A percentile compares a stretch with the other conserved stretches of the same genome.
Conservation (phyloP, 2,113 vertebrate species). For the Scalopus aquaticus region DNA sequence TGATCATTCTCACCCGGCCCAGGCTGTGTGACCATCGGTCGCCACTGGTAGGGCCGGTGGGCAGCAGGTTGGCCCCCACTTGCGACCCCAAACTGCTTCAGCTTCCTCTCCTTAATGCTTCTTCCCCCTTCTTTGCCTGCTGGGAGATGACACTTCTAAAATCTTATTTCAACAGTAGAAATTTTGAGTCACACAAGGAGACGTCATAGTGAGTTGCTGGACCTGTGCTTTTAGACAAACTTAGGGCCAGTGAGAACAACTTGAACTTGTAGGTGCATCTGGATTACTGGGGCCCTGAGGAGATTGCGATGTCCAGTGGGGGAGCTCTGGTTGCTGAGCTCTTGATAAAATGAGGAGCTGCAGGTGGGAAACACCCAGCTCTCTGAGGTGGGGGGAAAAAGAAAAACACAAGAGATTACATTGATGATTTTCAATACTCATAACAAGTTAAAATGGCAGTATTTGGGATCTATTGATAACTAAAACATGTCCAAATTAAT, state of each 20-base stretch:
- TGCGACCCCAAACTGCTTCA: not conserved
- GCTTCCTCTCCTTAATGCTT: not conserved
- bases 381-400: not conserved
- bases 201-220: not conserved
- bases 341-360: not conserved
- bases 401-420: too few relatives aligned
- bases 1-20: too few relatives aligned
- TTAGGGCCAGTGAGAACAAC: not conserved
- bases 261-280: too few relatives aligned
- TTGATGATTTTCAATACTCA: not conserved
- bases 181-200: not conserved
- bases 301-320: not conserved
- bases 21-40: not conserved
- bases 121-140: too few relatives aligned
- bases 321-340: not conserved
- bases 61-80: not conserved
- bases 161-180: too few relatives aligned
- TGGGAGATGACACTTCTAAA: too few relatives aligned
- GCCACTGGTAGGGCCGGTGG: not conserved
- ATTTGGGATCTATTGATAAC: not conserved
- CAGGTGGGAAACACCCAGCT: not conserved
- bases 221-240: not conserved
- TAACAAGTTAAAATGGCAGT: not conserved
- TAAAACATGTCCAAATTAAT: not conserved
- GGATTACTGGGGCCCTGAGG: not conserved